Evolutionary conservation across 2,797 vertebrate genomes (phyloP), one percentile per base, ranked within the genome.

Genomic region (Coilia nasus): DNA sequence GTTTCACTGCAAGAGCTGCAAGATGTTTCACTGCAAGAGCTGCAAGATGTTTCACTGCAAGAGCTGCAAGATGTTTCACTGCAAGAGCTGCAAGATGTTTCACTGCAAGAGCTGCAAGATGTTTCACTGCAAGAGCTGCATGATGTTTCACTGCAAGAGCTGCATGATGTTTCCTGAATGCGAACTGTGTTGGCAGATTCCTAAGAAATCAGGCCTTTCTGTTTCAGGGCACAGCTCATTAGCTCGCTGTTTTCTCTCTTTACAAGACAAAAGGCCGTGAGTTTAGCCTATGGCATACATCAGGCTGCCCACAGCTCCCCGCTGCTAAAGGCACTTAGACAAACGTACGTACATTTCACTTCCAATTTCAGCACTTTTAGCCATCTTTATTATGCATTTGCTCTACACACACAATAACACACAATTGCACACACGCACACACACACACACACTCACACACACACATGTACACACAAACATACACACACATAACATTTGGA

Each of bases 151-250:
- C n/a, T 1, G 14, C 25, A 14, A 75, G 67, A 41, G 50, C 50
- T 75, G 28, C 15, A 75, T 17, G 67, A 17, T 75, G 67, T 41
- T 28, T 35, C 67, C 12, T 75, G 67, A 75, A 75, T 35, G 28
- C 28, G 35, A 17, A 75, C 67, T 75, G 64, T 71, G 25, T 17
- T 75, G 67, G 31, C 67, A 75, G 31, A 75, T 75, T 75, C 67
- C 28, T 75, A 0, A 41, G 67, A 75, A 28, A 15, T 28, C 28
- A 41, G 17, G 14, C 2, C 67, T 15, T 31, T 71, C 67, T 75
- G 35, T 75, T 75, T 75, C 67, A 41, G 15, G 67, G 4, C 28
- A 41, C 67, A 6, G 15, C 28, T 75, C 50, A 9, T 31, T 75
- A 41, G 67, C 28, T 41, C 35, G 28, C 28, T 28, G 19, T 75